Base-by-base conservation (phyloP, 2,888 invertebrate genomes). In the Sminthurinus aureus region DNA sequence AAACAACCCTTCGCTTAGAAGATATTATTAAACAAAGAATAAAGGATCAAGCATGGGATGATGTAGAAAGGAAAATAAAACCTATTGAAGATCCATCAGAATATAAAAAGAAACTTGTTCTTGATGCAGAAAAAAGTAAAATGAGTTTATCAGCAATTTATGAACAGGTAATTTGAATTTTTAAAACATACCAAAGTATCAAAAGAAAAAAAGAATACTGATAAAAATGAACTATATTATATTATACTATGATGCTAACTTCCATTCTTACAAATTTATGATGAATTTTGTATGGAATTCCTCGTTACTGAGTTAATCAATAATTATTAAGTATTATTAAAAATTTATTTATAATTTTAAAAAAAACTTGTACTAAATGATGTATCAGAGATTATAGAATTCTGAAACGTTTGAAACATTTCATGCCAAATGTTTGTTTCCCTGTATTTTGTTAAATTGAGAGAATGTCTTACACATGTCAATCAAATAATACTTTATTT, bases 81-180 rank as follows among this genome's bases (percentile, higher is more conserved):
- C 95, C 96, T 0, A 93, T 94, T 0, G 95, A 96, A 85, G 94
- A 95, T 15, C 94, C 96, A 1, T 91, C 94, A 74, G 94, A 95
- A 85, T 98, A 94, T 90, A 96, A 96, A 89, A 98, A 98, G 90
- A 93, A 95, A 86, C 92, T 98, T 83, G 93, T 96, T 0, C 91
- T 99, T 74, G 95, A 99, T 90, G 96, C 98, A 88, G 96, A 98
- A 89, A 98, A 98, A 90, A 97, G 97, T 89, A 98, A 98, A 91
- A 92, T 94, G 85, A 97, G 98, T 79, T 92, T 99, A 79, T 96
- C 97, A 0, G 94, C 99, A 91, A 95, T 99, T 76, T 99, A 99
- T 89, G 99, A 99, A 91, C 93, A 92, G 90, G 92, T 92, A 87
- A 38, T 38, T 38, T 38, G 38, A 38, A 38, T 38, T 38, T 38